These are phyloP conservation scores for Campoletis sonorensis DNA, from an alignment of 1,140 invertebrate species.

Conservation along the genomic window DNA sequence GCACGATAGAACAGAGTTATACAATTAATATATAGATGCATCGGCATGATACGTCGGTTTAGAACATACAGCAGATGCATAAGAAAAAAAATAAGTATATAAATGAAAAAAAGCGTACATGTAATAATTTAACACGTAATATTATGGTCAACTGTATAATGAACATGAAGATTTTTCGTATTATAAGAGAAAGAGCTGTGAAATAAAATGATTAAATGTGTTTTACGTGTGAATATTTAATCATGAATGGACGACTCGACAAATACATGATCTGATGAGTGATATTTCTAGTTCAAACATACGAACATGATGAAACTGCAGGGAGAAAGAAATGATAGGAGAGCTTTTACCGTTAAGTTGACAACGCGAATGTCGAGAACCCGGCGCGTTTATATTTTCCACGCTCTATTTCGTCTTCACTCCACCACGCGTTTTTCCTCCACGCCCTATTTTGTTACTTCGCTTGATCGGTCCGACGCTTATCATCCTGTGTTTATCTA, in stretches of 20 bases:
- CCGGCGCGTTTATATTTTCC: constrained; percentile 37
- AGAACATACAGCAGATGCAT: too few relatives aligned
- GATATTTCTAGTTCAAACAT: background rate
- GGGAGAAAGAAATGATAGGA: constrained; percentile 14
- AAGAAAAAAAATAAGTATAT: too few relatives aligned
- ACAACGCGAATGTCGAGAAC: constrained; percentile 14
- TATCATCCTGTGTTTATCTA: background rate
- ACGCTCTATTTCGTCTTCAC: constrained; percentile 41
- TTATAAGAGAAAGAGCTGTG: too few relatives aligned
- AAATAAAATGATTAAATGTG: background rate
- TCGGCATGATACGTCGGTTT: too few relatives aligned
- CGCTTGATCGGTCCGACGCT: constrained; percentile 35
- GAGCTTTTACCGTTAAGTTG: constrained; percentile 21
- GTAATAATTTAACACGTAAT: background rate
- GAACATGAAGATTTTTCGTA: too few relatives aligned
- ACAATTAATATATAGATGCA: too few relatives aligned
- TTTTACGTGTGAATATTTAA: background rate
- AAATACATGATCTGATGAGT: background rate
- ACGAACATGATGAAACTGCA: background rate
- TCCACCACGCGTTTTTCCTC: constrained; percentile 35
- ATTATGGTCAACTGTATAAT: background rate
- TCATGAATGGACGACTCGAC: background rate
- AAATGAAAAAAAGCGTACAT: background rate
- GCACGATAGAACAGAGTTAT: too few relatives aligned
- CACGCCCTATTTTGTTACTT: constrained; percentile 42